Evolutionary conservation across 1,140 invertebrate genomes (phyloP).

Genomic region (Galleria mellonella): DNA sequence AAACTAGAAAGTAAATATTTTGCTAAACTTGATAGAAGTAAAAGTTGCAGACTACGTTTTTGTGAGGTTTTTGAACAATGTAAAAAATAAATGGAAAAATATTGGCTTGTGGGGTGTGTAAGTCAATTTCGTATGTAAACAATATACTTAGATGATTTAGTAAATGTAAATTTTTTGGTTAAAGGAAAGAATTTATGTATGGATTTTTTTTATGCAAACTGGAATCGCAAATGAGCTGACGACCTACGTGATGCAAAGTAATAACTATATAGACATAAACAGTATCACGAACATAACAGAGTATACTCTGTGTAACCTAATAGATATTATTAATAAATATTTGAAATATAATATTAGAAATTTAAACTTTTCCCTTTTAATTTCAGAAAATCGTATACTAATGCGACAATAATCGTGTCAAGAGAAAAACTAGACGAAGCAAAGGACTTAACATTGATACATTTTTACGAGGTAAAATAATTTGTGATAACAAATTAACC

Average conservation of each 20-base stretch:
- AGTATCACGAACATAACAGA: too few relatives aligned
- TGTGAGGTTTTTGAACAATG: too few relatives aligned
- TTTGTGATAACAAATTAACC: not conserved
- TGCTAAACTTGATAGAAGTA: too few relatives aligned
- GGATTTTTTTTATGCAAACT: not conserved
- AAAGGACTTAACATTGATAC: constrained; percentile 29
- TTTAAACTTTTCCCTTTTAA: too few relatives aligned
- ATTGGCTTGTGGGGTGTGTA: too few relatives aligned
- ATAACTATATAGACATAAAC: not conserved
- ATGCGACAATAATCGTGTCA: constrained; percentile 34
- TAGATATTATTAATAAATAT: constrained; percentile 1
- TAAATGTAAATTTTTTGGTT: not conserved
- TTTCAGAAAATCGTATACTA: constrained; percentile 41
- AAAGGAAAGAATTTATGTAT: not conserved
- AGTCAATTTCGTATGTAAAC: too few relatives aligned
- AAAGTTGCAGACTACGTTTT: too few relatives aligned
- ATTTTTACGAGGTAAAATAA: constrained; percentile 48
- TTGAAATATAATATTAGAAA: not conserved
- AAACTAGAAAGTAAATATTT: too few relatives aligned
- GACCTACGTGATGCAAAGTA: not conserved
- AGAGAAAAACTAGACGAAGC: constrained; percentile 32
- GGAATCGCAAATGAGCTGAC: too few relatives aligned
- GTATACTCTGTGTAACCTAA: not conserved
- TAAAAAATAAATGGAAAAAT: too few relatives aligned
- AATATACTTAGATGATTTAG: too few relatives aligned